Evolutionary conservation across 2,113 vertebrate species (phyloP), one percentile per base, ranked within the genome.

Genomic region (Pachypanchax playfairii): DNA sequence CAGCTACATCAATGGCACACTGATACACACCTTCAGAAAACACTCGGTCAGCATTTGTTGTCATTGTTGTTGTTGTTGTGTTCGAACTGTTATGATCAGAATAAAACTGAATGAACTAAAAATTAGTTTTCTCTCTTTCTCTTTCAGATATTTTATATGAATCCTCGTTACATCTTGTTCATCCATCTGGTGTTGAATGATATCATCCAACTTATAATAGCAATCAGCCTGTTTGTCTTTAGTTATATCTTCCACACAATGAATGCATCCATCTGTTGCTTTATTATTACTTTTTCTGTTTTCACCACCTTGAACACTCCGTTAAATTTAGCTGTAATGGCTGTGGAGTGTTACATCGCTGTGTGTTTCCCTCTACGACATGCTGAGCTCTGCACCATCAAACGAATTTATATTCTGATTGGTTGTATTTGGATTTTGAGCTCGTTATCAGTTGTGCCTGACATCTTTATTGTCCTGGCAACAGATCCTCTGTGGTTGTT

Each of bases 331-430:
- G 57, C 54, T 26, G 6, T 73, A 8, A 89, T 89, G 89, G 81
- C 89, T 0, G 38, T 87, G 14, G 91, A 92, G 66, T 88, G 90
- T 43, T 91, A 86, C 76, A 65, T 90, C 29, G 88, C 91, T 54
- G 47, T 91, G 5, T 89, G 91, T 20, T 5, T 87, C 17, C 91
- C 91, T 5, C 73, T 92, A 1, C 79, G 58, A 14, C 86, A 90
- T 15, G 9, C 29, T 10, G 75, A 79, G 36, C 72, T 92, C 28
- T 91, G 88, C 41, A 91, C 90, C 0, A 10, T 88, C 5, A 75
- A 15, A n/a, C 77, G 79, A 25, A 90, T 89, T 0, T 61, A 72
- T 6, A 11, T 84, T 0, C 26, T 89, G 38, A 79, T 91, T 0
- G 66, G 42, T 28, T 49, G 83, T 6, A 86, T 91, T 17, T 90